Conservation (phyloP, 2,797 vertebrate species). For the Myripristis murdjan region DNA sequence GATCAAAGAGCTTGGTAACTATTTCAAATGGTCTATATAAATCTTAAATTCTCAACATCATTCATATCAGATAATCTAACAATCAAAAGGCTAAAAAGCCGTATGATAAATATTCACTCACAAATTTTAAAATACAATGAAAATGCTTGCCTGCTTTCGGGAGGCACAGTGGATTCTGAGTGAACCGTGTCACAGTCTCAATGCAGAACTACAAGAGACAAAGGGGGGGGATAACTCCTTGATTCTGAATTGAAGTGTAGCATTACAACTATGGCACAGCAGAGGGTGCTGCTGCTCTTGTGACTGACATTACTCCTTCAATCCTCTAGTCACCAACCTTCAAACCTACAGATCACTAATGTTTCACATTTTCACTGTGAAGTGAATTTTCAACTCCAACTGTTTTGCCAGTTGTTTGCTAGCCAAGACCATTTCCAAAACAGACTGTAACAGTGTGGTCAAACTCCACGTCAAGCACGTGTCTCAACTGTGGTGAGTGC, state of each 20-base stretch:
- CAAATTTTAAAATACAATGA: neutral
- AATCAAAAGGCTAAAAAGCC: no score
- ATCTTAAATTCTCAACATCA: neutral
- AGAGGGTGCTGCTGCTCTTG: constrained; percentile 51
- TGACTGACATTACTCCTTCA: neutral
- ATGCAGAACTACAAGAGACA: constrained; percentile 87
- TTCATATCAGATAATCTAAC: neutral
- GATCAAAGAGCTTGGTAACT: no score
- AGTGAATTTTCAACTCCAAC: neutral
- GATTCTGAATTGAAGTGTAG: neutral
- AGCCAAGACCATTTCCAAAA: neutral
- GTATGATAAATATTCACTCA: neutral
- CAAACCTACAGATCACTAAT: neutral
- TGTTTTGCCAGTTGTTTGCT: neutral
- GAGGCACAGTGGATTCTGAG: constrained; percentile 83
- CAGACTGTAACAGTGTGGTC: no score
- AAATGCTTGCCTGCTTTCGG: constrained; percentile 89
- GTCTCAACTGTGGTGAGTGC: no score
- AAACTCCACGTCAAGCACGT: no score
- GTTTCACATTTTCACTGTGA: neutral
- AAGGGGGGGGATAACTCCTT: neutral
- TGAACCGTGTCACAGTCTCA: constrained; percentile 87
- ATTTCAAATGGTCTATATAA: no score
- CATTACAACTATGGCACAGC: constrained; percentile 18
- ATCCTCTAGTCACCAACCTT: neutral